A percentile compares a stretch with the other conserved stretches of the same genome.
These are phyloP conservation scores for Timema podura DNA, from an alignment of 2,888 invertebrate species.

Conservation along the genomic window DNA sequence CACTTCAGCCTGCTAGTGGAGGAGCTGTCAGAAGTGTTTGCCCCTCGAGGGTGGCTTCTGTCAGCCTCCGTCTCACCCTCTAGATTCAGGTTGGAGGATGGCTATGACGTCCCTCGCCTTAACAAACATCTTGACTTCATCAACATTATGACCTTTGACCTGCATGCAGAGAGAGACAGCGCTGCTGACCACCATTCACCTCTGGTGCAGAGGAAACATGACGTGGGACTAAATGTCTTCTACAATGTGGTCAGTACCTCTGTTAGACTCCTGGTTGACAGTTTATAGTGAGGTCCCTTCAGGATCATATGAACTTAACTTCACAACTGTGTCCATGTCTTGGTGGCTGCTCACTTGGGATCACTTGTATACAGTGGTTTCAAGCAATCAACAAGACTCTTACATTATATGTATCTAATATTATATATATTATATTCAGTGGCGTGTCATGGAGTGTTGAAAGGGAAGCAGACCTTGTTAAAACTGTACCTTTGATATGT, in stretches of 20 bases:
- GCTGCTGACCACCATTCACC: constrained; percentile 50
- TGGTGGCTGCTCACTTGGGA: too few species aligned
- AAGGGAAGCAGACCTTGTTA: too few species aligned
- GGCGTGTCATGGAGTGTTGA: too few species aligned
- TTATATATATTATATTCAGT: too few species aligned
- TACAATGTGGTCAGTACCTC: constrained; percentile 49
- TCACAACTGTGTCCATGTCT: too few species aligned
- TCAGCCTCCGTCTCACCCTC: constrained; percentile 58
- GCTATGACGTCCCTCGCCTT: constrained; percentile 59
- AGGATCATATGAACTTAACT: too few species aligned
- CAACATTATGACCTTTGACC: constrained; percentile 63
- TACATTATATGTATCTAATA: too few species aligned
- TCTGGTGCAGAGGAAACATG: constrained; percentile 48
- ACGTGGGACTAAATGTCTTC: constrained; percentile 50
- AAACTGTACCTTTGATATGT: too few species aligned
- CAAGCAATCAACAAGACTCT: too few species aligned
- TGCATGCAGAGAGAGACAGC: constrained; percentile 47
- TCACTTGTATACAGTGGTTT: too few species aligned
- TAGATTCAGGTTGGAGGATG: constrained; percentile 61
- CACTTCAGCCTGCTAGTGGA: constrained; percentile 54
- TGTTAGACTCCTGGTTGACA: too few species aligned
- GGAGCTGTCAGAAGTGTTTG: constrained; percentile 58
- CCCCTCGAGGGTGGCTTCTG: constrained; percentile 52
- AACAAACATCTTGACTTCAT: constrained; percentile 60
- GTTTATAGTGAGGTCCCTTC: too few species aligned